Base-by-base conservation (phyloP, 1,140 invertebrate genomes). In the Chelonus insularis region DNA sequence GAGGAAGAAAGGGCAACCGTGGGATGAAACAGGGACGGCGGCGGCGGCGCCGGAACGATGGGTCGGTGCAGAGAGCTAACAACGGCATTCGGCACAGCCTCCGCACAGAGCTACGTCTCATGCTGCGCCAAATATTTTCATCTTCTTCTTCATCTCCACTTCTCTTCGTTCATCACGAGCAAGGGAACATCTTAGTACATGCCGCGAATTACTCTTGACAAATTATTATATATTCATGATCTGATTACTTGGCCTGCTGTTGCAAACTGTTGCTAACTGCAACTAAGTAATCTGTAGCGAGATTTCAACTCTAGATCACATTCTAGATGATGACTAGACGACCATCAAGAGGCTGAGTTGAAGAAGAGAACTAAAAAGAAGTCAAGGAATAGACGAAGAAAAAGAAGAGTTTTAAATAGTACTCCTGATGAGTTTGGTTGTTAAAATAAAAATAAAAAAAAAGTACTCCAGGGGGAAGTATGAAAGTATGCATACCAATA, bases 21-120 rank as follows among this genome's bases (percentile, higher is more conserved):
- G 54, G 54, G 54, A 36, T 55, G 52, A 55, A 55, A 55, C 52
- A 55, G 52, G 52, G 52, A 55, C 50, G 50, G 23, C n/a, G 16
- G 32, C 52, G 52, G 34, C 52, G 52, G 52, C 52, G 52, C 52
- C 36, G 52, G 52, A 55, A 55, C 52, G 52, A 55, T 21, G 34
- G 52, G 32, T 55, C 25, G 50, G 23, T 23, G 45, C 20, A 48
- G 52, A 55, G 34, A 55, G 52, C 34, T 55, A 55, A 55, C 52
- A 55, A 55, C 52, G 34, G 34, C 50, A 52, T 52, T 52, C 50
- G 50, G 50, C 50, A 52, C 50, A 52, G 29, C 50, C 25, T 52
- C 25, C 11, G 32, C 14, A 55, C 52, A 32, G 12, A 9, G 25
- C 6, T 32, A 51, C 12, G 48, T 51, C 23, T 51, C 48, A 36